Base-by-base conservation (phyloP, 2,888 invertebrate genomes). In the Drosophila trichaetosa region DNA sequence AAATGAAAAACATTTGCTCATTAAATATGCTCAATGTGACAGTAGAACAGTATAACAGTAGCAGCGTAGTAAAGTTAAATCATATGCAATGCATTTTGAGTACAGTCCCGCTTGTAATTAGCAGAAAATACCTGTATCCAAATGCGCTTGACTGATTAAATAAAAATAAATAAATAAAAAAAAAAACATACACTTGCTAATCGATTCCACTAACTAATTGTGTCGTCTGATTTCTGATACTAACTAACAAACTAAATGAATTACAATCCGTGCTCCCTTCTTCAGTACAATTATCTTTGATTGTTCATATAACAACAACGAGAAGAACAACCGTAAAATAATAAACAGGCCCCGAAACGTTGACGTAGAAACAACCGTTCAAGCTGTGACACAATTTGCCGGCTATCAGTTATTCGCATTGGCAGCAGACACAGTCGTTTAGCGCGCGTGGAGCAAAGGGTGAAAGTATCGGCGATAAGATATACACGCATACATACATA, bases 381-480 rank as follows among this genome's bases (percentile, higher is more conserved):
- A 58, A 63, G 49, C 65, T 59, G 59, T 69, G 82, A 73, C 80
- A 80, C 82, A 79, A 82, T 79, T 71, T 53, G 68, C 66, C 70
- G 70, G 68, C 57, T 79, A 78, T 78, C 78, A 70, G 68, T 34
- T 57, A 53, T 49, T 42, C 46, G 24, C 62, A 38, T 38, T 51
- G 42, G 42, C 18, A 29, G 40, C 54, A 56, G 52, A 57, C 67
- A 33, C 38, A 4, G 4, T 21, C 40, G 16, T 18, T 24, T 8
- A 16, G 10, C 27, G 63, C 33, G 49, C 54, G 42, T 46, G n/a
- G n/a, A 33, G 11, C 48, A 56, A 59, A 69, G 62, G 62, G 53
- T 66, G 51, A 56, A 54, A 52, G 60, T 57, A 36, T 58, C 18
- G 24, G 1, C 10, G 51, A 80, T 80, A 79, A 80, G 80, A 38